Evolutionary conservation across 2,797 vertebrate genomes (phyloP).

Genomic region (Manis crassicaudata): DNA sequence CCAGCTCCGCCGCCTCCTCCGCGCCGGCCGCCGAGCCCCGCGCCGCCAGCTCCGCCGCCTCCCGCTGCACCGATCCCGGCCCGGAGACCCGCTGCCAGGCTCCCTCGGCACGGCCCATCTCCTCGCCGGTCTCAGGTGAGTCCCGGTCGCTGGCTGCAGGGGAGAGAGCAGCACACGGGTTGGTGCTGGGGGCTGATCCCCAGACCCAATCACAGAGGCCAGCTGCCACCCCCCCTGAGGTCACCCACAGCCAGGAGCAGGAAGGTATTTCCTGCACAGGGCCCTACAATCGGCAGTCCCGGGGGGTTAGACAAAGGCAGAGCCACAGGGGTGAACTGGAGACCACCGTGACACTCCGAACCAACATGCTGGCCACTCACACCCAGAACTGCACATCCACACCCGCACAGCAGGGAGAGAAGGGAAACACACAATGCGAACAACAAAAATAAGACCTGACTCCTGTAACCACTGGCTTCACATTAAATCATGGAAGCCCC

Average conservation of each 20-base stretch:
- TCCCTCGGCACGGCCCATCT: slow-evolving; percentile 83
- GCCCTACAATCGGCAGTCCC: background rate
- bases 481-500: fast-evolving
- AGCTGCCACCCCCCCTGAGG: background rate
- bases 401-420: fast-evolving
- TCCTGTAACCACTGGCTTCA: fast-evolving
- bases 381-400: background rate
- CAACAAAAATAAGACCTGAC: background rate
- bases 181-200: background rate
- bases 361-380: fast-evolving
- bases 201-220: background rate
- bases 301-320: fast-evolving
- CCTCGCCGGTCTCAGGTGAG: slow-evolving; percentile 90
- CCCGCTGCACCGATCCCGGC: slow-evolving; percentile 44
- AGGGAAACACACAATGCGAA: background rate
- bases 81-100: slow-evolving; percentile 78
- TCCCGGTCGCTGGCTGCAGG: slow-evolving; percentile 89
- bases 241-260: background rate
- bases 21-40: slow-evolving; percentile 9
- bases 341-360: background rate
- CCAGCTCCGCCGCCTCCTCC: slow-evolving; percentile 58
- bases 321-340: background rate
- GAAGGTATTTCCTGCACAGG: fast-evolving
- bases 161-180: slow-evolving; percentile 59
- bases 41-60: slow-evolving; percentile 27